phyloP scores from a whole-genome alignment of 2,888 invertebrate species.

The Drosophila koepferae region DNA sequence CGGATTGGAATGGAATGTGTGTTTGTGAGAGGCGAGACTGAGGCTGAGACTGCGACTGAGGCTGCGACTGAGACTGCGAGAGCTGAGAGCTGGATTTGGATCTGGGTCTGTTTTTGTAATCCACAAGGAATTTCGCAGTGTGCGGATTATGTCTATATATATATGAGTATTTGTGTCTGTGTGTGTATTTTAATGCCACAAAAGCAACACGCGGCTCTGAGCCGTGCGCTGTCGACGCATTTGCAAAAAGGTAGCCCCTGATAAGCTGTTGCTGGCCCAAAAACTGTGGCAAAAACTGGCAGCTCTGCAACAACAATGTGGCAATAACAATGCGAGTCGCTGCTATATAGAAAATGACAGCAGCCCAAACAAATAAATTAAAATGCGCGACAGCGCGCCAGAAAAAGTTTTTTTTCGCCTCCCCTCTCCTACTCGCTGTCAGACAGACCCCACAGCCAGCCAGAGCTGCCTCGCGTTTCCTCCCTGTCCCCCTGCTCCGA shows the following conservation, averaged over 20 bases:
- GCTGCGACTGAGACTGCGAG: constrained; percentile 7
- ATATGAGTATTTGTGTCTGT: constrained; percentile 12
- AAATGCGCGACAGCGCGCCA: constrained; percentile 81
- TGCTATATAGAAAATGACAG: constrained; percentile 74
- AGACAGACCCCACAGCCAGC: constrained; percentile 9
- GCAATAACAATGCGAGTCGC: constrained; percentile 58
- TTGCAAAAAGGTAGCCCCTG: constrained; percentile 70
- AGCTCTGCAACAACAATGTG: constrained; percentile 48
- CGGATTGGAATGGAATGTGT: constrained; percentile 57
- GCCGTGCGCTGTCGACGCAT: constrained; percentile 68
- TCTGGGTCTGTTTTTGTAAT: constrained; percentile 67
- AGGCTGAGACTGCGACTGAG: not conserved
- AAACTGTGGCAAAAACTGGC: constrained; percentile 35
- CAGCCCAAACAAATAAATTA: constrained; percentile 81
- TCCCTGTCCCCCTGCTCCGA: not conserved
- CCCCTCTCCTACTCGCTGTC: constrained; percentile 26
- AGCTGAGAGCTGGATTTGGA: constrained; percentile 46
- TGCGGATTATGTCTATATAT: constrained; percentile 61
- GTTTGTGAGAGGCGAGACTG: not conserved
- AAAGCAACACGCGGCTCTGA: constrained; percentile 62
- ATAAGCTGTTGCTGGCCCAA: constrained; percentile 61
- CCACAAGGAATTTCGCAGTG: constrained; percentile 80
- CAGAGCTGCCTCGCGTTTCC: not conserved
- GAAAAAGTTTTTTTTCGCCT: constrained; percentile 52
- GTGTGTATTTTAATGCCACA: constrained; percentile 68